Percentiles rank a stretch among this genome's conserved stretches.
Conservation (phyloP, 2,797 vertebrate species). For the Pygocentrus nattereri region DNA sequence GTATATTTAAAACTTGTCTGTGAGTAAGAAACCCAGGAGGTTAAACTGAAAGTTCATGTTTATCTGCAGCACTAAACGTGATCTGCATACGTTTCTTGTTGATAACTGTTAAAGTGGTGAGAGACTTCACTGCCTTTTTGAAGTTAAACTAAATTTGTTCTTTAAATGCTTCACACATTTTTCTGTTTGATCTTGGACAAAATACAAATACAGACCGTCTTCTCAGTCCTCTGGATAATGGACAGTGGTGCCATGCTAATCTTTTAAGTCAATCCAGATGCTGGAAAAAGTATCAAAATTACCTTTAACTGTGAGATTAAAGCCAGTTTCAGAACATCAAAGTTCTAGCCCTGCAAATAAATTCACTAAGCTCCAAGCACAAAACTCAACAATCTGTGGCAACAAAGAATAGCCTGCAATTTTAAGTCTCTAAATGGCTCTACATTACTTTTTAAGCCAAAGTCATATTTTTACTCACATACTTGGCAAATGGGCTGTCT, state of each 20-base stretch:
- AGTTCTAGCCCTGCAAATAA: not conserved
- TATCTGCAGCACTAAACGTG: not conserved
- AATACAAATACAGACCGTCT: not conserved
- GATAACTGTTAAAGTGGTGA: not conserved
- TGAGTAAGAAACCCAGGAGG: not conserved
- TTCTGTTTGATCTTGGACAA: not conserved
- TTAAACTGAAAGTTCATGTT: not conserved
- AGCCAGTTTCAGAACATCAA: not conserved
- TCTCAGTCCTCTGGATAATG: not conserved
- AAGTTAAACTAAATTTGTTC: not conserved
- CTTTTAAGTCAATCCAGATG: not conserved
- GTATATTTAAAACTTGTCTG: not conserved
- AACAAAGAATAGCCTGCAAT: not conserved
- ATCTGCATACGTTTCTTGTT: not conserved
- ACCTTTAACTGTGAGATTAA: slow-evolving; percentile 12
- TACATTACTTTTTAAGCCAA: not conserved
- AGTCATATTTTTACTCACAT: not conserved
- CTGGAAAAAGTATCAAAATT: slow-evolving; percentile 9
- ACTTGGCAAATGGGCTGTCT: not conserved
- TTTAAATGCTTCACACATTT: not conserved
- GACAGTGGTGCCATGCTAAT: not conserved
- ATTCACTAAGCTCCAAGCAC: too few species aligned
- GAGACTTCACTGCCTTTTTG: not conserved
- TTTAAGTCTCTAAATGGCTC: not conserved
- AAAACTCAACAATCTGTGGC: too few species aligned